Conservation (phyloP, 2,113 vertebrate species). For the Mirza zaza region DNA sequence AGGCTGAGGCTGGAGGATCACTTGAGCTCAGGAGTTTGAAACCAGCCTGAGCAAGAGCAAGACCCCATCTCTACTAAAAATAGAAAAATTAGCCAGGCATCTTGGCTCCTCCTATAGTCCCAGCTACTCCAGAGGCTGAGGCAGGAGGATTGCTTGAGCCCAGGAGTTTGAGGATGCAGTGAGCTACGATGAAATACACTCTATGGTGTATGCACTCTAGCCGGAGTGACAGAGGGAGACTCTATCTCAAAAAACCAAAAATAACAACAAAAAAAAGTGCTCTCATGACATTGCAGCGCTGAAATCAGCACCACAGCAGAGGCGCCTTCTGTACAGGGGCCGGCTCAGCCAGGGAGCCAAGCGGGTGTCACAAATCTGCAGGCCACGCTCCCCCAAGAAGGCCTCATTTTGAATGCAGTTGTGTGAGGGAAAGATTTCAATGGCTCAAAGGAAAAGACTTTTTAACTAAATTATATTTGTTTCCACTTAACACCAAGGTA, state of each 20-base stretch:
- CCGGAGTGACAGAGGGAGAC: no score
- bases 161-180: no score
- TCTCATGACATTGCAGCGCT: background rate
- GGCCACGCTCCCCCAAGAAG: background rate
- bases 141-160: no score
- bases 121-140: no score
- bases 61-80: no score
- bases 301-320: background rate
- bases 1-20: no score
- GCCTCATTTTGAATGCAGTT: background rate
- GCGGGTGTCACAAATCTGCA: background rate
- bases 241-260: background rate
- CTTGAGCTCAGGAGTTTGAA: no score
- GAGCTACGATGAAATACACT: no score
- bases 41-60: no score
- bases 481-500: background rate
- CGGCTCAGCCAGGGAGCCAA: background rate
- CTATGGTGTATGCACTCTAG: no score
- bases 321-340: background rate
- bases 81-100: no score
- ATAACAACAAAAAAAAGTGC: background rate
- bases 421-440: constrained; percentile 44
- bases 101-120: no score
- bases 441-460: constrained; percentile 10
- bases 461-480: constrained; percentile 12